Evolutionary conservation across 2,888 invertebrate species (phyloP), one percentile per base, ranked within the genome.

Genomic region (Cerastis rubricosa): DNA sequence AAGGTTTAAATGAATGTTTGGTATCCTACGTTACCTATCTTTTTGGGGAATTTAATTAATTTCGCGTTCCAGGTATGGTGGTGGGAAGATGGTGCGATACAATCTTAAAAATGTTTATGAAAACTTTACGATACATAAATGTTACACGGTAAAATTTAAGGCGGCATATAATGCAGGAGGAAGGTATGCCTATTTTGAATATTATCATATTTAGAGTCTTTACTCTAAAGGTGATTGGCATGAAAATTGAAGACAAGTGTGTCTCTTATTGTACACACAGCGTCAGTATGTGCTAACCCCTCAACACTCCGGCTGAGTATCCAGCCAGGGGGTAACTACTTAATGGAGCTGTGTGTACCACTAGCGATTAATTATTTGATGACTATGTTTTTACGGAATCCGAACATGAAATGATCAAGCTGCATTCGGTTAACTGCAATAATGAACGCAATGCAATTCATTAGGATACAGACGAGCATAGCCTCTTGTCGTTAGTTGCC

Each of bases 31-130:
- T 76, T 69, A 78, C 67, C 61, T 65, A 85, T 79, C 81, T 78
- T 68, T 67, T 51, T 47, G 63, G 65, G 63, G 70, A 76, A 64
- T 80, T 87, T 74, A 84, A 87, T 86, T 84, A 88, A 80, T 72
- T 76, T 72, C 12, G 45, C 43, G 47, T 75, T 80, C 71, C 67
- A 61, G 61, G 74, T 75, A 51, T 61, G 11, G 40, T 25, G 45
- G 43, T 40, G 61, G n/a, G 25, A 67, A 29, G 67, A 57, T 71
- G n/a, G 25, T 3, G 29, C 17, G 49, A 68, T 63, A 76, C 61
- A 19, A 35, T 2, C 29, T 19, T 43, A 35, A 22, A 40, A 49
- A 57, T 43, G 12, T 73, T 80, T 47, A 49, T 19, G 29, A 45
- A 79, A 70, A 71, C 6, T 35, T 22, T 17, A 12, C 14, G 9